These are phyloP conservation scores for Myotis vivesi DNA, from an alignment of 2,797 vertebrate species.

Conservation along the genomic window DNA sequence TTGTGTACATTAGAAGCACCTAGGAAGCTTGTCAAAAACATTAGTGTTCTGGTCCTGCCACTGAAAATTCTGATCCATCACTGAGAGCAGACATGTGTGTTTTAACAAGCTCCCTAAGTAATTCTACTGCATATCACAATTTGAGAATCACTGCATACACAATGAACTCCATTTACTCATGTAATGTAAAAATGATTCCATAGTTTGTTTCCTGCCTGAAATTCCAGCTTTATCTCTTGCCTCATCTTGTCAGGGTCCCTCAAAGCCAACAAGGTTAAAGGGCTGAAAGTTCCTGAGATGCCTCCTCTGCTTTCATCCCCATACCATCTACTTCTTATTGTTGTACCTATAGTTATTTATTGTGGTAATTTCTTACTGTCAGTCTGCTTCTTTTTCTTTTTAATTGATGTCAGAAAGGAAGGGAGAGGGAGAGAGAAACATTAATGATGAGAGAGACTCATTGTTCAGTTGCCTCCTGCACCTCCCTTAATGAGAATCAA, in stretches of 20 bases:
- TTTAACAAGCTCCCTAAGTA: slow-evolving; percentile 34
- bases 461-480: no score
- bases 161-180: neutral
- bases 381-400: neutral
- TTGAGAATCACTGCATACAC: neutral
- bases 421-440: no score
- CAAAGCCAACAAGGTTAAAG: neutral
- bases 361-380: neutral
- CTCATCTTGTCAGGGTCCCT: neutral
- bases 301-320: neutral
- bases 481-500: no score
- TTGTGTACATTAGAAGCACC: neutral
- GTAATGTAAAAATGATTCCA: neutral
- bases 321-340: neutral
- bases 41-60: neutral
- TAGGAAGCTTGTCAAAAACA: neutral
- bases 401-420: no score
- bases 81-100: neutral
- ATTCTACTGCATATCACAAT: slow-evolving; percentile 15
- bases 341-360: neutral
- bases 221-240: neutral
- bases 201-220: neutral
- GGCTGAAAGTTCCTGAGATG: neutral
- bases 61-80: neutral
- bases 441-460: no score